These are phyloP conservation scores for Caenorhabditis sp. DNA, from an alignment of 2,888 invertebrate species.

Conservation along the genomic window DNA sequence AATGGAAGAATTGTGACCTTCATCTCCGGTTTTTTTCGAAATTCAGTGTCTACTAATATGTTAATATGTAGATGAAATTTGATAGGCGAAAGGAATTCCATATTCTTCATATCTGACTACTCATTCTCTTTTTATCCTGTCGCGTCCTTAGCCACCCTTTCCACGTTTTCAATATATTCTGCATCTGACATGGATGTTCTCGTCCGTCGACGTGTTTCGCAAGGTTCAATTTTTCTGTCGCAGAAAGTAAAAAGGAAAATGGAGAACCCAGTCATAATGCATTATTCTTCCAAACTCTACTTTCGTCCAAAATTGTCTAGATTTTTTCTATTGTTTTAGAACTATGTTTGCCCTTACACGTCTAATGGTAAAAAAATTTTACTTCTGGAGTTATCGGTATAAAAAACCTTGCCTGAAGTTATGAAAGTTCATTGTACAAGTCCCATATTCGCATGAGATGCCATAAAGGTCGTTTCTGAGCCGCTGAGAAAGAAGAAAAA, in stretches of 20 bases:
- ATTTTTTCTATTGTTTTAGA: conserved; percentile 8
- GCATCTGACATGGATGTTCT: conserved; percentile 46
- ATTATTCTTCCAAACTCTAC: not conserved
- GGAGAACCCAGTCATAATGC: conserved; percentile 1
- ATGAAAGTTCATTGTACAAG: conserved; percentile 1
- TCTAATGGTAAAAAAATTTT: too few relatives aligned
- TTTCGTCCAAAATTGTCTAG: not conserved
- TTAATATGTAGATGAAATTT: conserved; percentile 58
- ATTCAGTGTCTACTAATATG: conserved; percentile 29
- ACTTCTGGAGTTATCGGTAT: too few relatives aligned
- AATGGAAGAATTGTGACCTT: not conserved
- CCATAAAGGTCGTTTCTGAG: not conserved
- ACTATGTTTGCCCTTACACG: too few relatives aligned
- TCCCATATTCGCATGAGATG: not conserved
- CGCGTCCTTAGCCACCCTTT: conserved; percentile 32
- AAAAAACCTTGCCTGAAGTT: not conserved
- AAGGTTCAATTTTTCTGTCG: conserved; percentile 6
- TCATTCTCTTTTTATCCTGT: conserved; percentile 43
- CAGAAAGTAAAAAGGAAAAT: not conserved
- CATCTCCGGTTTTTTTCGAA: conserved; percentile 6
- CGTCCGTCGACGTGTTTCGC: conserved; percentile 21
- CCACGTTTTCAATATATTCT: conserved; percentile 47
- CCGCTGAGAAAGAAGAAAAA: not conserved
- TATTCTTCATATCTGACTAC: conserved; percentile 52
- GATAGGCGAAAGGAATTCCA: conserved; percentile 42